Conservation (phyloP, 2,113 vertebrate species). For the rabbit (Oryctolagus cuniculus) region DNA sequence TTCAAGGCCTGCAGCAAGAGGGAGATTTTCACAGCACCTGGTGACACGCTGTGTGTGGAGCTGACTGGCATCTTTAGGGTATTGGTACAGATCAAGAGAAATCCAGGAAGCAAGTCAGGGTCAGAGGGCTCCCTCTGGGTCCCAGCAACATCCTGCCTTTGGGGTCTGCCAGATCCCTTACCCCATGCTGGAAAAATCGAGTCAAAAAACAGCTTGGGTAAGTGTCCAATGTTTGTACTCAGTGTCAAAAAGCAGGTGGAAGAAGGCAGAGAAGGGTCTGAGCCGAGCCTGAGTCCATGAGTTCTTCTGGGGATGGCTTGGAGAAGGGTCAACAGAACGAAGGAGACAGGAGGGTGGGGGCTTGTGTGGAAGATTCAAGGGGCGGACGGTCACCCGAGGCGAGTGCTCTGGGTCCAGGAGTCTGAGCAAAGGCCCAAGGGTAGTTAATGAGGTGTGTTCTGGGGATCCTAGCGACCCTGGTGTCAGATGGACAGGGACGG, state of each 20-base stretch:
- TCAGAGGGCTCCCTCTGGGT: not conserved
- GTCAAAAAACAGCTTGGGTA: not conserved
- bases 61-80: conserved; percentile 49
- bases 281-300: not conserved
- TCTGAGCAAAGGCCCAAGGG: not conserved
- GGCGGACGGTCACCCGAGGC: not conserved
- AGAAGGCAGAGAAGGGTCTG: not conserved
- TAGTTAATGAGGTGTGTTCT: conserved; percentile 27
- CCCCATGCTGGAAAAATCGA: not conserved
- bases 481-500: conserved; percentile 23
- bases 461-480: not conserved
- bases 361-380: conserved; percentile 13
- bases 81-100: conserved; percentile 19
- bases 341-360: not conserved
- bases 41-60: conserved; percentile 45
- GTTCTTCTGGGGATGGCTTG: conserved; percentile 30
- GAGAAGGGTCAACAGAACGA: conserved; percentile 19
- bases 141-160: conserved; percentile 4
- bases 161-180: not conserved
- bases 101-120: not conserved
- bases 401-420: conserved; percentile 30
- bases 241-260: conserved; percentile 35
- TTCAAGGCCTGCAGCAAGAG: not conserved
- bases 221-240: conserved; percentile 36
- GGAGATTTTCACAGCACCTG: conserved; percentile 24